Conservation (phyloP, 1,140 invertebrate species). For the Propsilocerus akamusi region DNA sequence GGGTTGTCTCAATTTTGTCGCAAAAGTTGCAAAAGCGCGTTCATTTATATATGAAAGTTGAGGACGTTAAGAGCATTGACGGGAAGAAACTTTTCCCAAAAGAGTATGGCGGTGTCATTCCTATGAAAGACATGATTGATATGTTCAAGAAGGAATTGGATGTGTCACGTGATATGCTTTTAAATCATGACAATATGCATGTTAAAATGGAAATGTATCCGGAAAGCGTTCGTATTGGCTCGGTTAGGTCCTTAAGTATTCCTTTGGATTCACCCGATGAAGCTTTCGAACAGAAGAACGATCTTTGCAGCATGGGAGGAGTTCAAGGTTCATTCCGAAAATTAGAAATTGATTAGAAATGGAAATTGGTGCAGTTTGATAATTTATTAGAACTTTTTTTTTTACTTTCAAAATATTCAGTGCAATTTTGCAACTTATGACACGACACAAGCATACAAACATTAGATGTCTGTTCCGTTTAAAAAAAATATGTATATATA, state of each 20-base stretch:
- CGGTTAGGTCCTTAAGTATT: background rate
- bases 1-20: conserved; percentile 59
- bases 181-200: conserved; percentile 31
- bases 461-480: too few species aligned
- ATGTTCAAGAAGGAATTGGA: conserved; percentile 31
- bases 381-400: too few species aligned
- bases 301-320: conserved; percentile 26
- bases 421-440: too few species aligned
- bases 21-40: conserved; percentile 63
- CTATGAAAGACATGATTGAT: conserved; percentile 73
- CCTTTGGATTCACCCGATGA: conserved; percentile 16
- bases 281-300: conserved; percentile 15
- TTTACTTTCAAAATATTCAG: too few species aligned
- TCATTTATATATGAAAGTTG: conserved; percentile 40
- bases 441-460: too few species aligned
- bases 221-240: background rate
- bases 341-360: conserved; percentile 31
- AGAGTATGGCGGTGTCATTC: conserved; percentile 62
- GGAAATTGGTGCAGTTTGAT: too few species aligned
- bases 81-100: conserved; percentile 47
- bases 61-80: conserved; percentile 33
- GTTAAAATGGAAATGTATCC: conserved; percentile 9
- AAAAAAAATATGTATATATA: too few species aligned
- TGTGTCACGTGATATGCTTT: conserved; percentile 23
- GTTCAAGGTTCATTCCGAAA: conserved; percentile 35